Conservation (phyloP, 2,797 vertebrate genomes). For the Enoplosus armatus region DNA sequence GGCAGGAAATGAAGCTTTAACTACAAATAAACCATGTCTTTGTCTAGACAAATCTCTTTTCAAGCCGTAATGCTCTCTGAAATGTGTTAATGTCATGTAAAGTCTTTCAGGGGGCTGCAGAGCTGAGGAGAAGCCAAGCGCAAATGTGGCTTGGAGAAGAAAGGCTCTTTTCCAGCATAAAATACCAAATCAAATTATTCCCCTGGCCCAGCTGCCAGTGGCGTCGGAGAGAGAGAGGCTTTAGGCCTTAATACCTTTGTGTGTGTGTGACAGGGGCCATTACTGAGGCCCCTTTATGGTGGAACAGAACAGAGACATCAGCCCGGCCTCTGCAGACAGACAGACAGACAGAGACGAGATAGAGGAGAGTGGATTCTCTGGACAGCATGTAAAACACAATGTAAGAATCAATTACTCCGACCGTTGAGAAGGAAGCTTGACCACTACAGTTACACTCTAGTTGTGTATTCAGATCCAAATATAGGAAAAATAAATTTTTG, state of each 20-base stretch:
- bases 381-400: conserved; percentile 17
- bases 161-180: conserved; percentile 86
- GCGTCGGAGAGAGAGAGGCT: conserved; percentile 70
- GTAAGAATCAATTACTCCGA: conserved; percentile 28
- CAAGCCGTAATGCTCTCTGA: conserved; percentile 87
- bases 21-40: conserved; percentile 89
- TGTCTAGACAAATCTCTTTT: conserved; percentile 90
- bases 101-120: conserved; percentile 84
- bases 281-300: conserved; percentile 75
- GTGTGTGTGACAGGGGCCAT: conserved; percentile 84
- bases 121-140: conserved; percentile 77
- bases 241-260: conserved; percentile 82
- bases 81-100: conserved; percentile 90
- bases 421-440: conserved; percentile 5
- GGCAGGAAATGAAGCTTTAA: conserved; percentile 90
- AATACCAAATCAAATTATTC: conserved; percentile 89
- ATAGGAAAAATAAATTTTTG: neutral
- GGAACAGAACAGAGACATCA: conserved; percentile 78
- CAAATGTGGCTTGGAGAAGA: conserved; percentile 84
- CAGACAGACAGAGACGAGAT: conserved; percentile 28
- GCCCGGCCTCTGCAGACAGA: conserved; percentile 56
- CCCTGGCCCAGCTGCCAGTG: conserved; percentile 84
- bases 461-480: neutral
- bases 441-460: neutral
- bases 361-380: conserved; percentile 33